Evolutionary conservation across 2,113 vertebrate genomes (phyloP).

Genomic region (Oryzias javanicus): DNA sequence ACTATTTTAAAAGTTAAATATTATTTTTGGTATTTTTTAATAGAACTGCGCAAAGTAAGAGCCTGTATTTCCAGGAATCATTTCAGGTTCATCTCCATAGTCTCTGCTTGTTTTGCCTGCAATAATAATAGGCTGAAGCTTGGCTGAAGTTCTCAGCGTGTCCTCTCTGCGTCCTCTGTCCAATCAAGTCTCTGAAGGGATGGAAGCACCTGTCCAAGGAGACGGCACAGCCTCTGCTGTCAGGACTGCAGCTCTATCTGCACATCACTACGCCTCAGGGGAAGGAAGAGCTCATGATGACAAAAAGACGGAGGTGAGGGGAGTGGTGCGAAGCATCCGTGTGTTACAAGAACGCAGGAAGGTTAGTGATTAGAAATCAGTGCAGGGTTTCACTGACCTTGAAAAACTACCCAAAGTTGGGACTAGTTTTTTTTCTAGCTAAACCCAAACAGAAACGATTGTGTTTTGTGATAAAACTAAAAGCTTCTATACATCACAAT

Average conservation of each 20-base stretch:
- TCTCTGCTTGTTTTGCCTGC: too few relatives aligned
- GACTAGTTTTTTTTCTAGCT: not conserved
- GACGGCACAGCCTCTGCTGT: slow-evolving; percentile 42
- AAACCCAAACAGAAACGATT: not conserved
- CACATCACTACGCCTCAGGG: slow-evolving; percentile 38
- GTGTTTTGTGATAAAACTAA: not conserved
- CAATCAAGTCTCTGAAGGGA: slow-evolving; percentile 14
- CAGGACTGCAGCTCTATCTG: slow-evolving; percentile 21
- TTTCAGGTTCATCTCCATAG: too few relatives aligned
- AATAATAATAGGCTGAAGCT: not conserved
- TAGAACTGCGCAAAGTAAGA: too few relatives aligned
- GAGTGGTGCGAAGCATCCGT: not conserved
- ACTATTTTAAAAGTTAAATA: too few relatives aligned
- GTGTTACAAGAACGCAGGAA: not conserved
- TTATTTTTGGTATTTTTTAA: too few relatives aligned
- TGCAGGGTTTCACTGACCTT: slow-evolving; percentile 1
- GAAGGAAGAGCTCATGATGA: slow-evolving; percentile 19
- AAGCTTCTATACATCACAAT: too few relatives aligned
- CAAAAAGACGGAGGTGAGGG: slow-evolving; percentile 18
- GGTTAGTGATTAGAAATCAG: slow-evolving; percentile 14
- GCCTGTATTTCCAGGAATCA: too few relatives aligned
- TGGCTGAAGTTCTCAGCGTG: slow-evolving; percentile 34
- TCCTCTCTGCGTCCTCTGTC: slow-evolving; percentile 36
- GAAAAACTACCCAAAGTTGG: not conserved
- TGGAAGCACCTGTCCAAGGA: slow-evolving; percentile 41